These are phyloP conservation scores for Rhineura floridana DNA, from an alignment of 2,113 vertebrate genomes.

Conservation along the genomic window DNA sequence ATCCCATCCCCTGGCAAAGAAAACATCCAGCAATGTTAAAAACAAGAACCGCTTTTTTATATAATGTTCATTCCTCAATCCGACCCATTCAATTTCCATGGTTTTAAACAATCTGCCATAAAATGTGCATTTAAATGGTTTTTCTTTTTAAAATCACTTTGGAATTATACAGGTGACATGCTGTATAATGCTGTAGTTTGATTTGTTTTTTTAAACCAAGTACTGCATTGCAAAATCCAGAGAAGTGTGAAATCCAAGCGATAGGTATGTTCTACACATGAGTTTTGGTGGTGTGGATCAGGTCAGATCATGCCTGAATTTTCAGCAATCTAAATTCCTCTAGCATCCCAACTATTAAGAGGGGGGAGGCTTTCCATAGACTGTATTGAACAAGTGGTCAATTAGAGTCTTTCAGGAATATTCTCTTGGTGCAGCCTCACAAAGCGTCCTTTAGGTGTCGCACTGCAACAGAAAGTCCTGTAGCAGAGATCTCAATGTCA, in stretches of 20 bases:
- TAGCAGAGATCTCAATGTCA: neutral
- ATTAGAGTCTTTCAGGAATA: neutral
- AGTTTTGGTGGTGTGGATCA: neutral
- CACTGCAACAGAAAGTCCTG: constrained; percentile 19
- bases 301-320: too few relatives aligned
- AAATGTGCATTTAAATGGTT: neutral
- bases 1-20: neutral
- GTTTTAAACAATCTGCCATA: too few relatives aligned
- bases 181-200: too few relatives aligned
- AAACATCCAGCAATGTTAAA: neutral
- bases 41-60: too few relatives aligned
- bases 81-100: too few relatives aligned
- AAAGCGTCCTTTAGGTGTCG: constrained; percentile 55
- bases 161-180: neutral
- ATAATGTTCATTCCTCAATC: too few relatives aligned
- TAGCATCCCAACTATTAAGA: neutral
- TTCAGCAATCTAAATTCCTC: neutral
- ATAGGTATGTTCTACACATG: neutral
- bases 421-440: fast-evolving
- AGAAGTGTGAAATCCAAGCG: neutral
- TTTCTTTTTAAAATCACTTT: neutral
- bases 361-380: fast-evolving
- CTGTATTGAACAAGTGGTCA: fast-evolving
- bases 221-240: neutral
- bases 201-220: neutral